These are phyloP conservation scores for Plusia festucae DNA, from an alignment of 2,888 invertebrate genomes.

Conservation along the genomic window DNA sequence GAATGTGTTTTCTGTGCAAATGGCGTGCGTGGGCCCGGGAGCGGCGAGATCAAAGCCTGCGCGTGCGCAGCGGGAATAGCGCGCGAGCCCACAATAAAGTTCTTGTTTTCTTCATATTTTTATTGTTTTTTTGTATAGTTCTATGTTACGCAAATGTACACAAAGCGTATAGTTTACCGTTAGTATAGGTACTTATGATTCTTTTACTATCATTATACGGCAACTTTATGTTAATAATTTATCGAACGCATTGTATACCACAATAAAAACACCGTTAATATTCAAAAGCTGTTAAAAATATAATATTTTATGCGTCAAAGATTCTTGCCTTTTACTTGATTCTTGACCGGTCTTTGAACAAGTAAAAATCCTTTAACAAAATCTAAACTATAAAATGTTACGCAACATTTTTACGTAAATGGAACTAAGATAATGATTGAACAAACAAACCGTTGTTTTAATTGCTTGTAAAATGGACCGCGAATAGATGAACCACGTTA, in stretches of 20 bases:
- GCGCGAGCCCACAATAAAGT: constrained; percentile 52
- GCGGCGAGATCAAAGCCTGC: constrained; percentile 69
- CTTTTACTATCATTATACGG: constrained; percentile 38
- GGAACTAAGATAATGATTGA: constrained; percentile 23
- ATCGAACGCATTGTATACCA: constrained; percentile 36
- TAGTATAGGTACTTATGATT: constrained; percentile 33
- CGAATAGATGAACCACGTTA: constrained; percentile 40
- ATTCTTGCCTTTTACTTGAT: no score
- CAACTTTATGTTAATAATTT: constrained; percentile 41
- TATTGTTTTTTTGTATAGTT: constrained; percentile 40
- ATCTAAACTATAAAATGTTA: neutral
- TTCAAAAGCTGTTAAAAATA: constrained; percentile 32
- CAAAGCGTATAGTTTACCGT: constrained; percentile 40
- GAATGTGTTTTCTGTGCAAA: constrained; percentile 72
- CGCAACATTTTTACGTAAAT: neutral
- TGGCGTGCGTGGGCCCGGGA: constrained; percentile 69
- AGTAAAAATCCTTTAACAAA: neutral
- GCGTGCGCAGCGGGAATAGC: constrained; percentile 63
- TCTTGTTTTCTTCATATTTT: constrained; percentile 48
- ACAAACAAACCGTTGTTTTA: constrained; percentile 52
- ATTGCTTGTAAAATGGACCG: constrained; percentile 53
- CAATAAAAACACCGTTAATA: constrained; percentile 26
- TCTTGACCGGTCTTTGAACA: no score
- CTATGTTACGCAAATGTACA: constrained; percentile 55
- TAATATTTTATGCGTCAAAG: no score